Evolutionary conservation across 2,888 invertebrate genomes (phyloP).

Genomic region (Limenitis arthemis): DNA sequence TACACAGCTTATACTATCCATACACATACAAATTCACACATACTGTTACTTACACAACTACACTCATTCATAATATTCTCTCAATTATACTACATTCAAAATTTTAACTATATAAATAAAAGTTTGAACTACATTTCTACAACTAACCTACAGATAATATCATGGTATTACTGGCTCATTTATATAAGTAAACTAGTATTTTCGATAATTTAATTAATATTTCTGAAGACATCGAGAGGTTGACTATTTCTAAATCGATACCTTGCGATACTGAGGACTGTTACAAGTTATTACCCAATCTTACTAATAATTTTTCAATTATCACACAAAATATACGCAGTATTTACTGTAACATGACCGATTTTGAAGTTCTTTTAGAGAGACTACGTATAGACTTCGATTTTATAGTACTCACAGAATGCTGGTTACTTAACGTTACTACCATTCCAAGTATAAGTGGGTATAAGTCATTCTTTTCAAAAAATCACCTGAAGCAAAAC

Average conservation of each 20-base stretch:
- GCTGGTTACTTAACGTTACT: neutral
- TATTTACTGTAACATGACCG: constrained; percentile 4
- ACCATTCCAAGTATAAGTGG: neutral
- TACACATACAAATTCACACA: too few species aligned
- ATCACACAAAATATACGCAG: constrained; percentile 10
- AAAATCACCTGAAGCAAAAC: neutral
- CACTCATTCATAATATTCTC: too few species aligned
- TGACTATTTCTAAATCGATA: neutral
- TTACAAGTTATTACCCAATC: neutral
- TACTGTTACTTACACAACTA: too few species aligned
- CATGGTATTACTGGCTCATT: neutral
- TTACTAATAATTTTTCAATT: neutral
- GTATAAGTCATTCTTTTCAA: neutral
- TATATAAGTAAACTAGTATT: neutral
- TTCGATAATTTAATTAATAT: neutral
- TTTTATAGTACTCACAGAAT: constrained; percentile 6
- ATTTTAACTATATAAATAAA: too few species aligned
- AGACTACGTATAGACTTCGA: neutral
- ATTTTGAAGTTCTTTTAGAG: neutral
- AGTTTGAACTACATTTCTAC: too few species aligned
- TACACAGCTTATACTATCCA: too few species aligned
- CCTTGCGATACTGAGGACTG: neutral
- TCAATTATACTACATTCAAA: too few species aligned
- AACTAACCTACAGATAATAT: neutral
- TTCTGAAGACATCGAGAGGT: neutral